These are phyloP conservation scores for Vespertilio murinus DNA, from an alignment of 2,797 vertebrate genomes.

Conservation along the genomic window DNA sequence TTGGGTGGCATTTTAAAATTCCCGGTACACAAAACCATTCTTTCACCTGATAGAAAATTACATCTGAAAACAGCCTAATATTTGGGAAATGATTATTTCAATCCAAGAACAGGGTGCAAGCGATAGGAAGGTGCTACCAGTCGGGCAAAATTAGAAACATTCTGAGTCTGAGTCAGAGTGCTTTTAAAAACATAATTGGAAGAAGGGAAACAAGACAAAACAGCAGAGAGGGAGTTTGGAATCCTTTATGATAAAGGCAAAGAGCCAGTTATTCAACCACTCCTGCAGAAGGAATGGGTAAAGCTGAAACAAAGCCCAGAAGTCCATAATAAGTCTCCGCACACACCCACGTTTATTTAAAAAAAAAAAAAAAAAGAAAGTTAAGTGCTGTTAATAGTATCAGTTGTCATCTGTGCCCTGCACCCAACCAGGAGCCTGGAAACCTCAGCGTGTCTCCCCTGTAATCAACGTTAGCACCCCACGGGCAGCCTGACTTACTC, in stretches of 20 bases:
- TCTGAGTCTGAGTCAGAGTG: neutral
- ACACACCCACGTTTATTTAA: neutral
- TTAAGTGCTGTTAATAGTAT: conserved; percentile 5
- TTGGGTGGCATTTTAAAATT: conserved; percentile 27
- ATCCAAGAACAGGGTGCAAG: neutral
- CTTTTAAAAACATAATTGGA: conserved; percentile 26
- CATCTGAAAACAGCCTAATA: neutral
- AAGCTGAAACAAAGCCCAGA: conserved; percentile 34
- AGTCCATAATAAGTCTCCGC: neutral
- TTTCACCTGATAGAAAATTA: conserved; percentile 15
- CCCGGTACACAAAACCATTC: conserved; percentile 1
- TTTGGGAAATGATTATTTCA: conserved; percentile 25
- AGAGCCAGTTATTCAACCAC: conserved; percentile 13
- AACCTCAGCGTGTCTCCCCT: neutral
- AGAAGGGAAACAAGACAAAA: conserved; percentile 34
- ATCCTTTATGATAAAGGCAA: conserved; percentile 20
- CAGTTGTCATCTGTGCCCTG: neutral
- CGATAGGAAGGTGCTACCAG: neutral
- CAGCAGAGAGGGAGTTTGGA: neutral
- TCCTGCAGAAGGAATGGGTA: neutral
- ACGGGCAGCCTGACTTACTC: neutral
- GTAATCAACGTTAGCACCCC: neutral
- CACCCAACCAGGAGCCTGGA: neutral
- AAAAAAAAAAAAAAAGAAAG: neutral
- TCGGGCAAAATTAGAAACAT: conserved; percentile 32